Evolutionary conservation across 2,888 invertebrate genomes (phyloP).

Genomic region (Nowickia ferox): DNA sequence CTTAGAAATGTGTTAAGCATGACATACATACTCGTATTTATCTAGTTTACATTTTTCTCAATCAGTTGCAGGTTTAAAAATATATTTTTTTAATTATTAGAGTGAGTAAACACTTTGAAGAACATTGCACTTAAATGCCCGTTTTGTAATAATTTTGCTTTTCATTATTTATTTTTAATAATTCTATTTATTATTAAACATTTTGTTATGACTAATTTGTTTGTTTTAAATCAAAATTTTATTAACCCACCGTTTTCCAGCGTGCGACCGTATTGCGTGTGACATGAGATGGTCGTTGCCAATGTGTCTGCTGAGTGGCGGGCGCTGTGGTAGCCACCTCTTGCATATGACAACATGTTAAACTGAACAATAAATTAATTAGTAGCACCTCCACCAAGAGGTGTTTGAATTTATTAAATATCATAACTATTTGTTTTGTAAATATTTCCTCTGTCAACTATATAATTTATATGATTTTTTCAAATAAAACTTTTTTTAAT

Average conservation of each 20-base stretch:
- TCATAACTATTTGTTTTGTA: slow-evolving; percentile 43
- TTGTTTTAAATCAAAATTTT: not conserved
- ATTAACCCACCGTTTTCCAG: slow-evolving; percentile 65
- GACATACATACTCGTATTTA: too few relatives aligned
- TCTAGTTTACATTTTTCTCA: not conserved
- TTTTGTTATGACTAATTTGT: not conserved
- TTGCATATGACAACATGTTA: slow-evolving; percentile 48
- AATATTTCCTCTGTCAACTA: not conserved
- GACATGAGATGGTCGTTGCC: slow-evolving; percentile 62
- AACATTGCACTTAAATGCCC: slow-evolving; percentile 53
- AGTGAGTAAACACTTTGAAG: not conserved
- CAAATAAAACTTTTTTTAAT: slow-evolving; percentile 26
- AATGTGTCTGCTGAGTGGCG: slow-evolving; percentile 53
- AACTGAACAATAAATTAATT: slow-evolving; percentile 39
- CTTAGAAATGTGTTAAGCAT: not conserved
- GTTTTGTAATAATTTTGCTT: slow-evolving; percentile 45
- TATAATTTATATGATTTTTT: slow-evolving; percentile 32
- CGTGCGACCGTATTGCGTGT: slow-evolving; percentile 55
- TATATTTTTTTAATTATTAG: slow-evolving; percentile 29
- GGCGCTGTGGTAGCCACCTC: slow-evolving; percentile 49
- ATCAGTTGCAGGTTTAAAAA: not conserved
- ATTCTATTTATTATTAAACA: not conserved
- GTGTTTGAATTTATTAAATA: slow-evolving; percentile 44
- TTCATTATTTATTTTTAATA: slow-evolving; percentile 1
- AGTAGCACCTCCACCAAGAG: slow-evolving; percentile 38